Conservation (phyloP, 2,113 vertebrate species). For the Nycticorax nycticorax region DNA sequence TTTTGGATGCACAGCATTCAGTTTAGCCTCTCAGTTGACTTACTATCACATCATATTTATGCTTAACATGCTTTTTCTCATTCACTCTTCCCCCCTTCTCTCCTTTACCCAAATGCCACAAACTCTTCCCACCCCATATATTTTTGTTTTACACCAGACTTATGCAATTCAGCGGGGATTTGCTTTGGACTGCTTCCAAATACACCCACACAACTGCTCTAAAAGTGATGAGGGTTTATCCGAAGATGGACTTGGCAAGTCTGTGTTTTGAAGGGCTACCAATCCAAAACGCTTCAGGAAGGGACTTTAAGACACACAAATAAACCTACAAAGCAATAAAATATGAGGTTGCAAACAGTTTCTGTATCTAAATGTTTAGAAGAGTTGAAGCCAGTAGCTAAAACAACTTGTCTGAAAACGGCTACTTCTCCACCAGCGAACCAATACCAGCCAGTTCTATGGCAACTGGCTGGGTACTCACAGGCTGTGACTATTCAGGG, state of each 20-base stretch:
- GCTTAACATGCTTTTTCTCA: background rate
- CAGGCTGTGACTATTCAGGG: background rate
- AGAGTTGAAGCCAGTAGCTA: background rate
- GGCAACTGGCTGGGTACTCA: background rate
- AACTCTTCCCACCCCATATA: constrained; percentile 1
- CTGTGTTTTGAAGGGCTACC: background rate
- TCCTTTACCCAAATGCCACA: background rate
- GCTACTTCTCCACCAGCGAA: background rate
- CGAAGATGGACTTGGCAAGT: background rate
- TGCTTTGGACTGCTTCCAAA: constrained; percentile 52
- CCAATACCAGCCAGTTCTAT: background rate
- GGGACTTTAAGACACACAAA: background rate
- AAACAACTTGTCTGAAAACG: background rate
- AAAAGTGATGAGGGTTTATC: constrained; percentile 27
- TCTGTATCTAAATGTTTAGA: background rate
- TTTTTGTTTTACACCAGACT: constrained; percentile 22
- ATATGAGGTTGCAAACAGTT: background rate
- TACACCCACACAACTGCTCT: constrained; percentile 14
- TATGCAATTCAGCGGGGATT: constrained; percentile 19
- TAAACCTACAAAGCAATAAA: background rate
- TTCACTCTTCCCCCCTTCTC: background rate
- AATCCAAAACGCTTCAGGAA: background rate
- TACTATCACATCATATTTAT: background rate
- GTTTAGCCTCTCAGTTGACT: background rate
- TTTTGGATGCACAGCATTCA: background rate